Conservation (phyloP, 2,888 invertebrate genomes). For the Lamellibrachia satsuma region DNA sequence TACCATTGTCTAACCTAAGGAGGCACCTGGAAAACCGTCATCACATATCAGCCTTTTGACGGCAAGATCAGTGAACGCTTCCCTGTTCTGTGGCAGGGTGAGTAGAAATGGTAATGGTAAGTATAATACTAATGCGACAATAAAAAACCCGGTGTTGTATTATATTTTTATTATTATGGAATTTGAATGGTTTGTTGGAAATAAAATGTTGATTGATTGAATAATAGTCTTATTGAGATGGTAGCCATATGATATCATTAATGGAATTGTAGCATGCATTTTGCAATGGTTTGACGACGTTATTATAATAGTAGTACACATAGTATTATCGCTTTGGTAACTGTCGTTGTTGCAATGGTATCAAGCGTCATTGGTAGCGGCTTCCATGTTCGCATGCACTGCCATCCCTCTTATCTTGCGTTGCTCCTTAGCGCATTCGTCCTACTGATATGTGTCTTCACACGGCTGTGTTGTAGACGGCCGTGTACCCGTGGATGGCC, state of each 20-base stretch:
- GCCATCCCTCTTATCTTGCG: not conserved
- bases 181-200: no score
- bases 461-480: not conserved
- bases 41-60: not conserved
- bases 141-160: no score
- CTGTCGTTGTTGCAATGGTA: not conserved
- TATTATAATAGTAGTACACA: no score
- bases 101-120: not conserved
- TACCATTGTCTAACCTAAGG: not conserved
- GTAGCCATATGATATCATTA: no score
- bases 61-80: not conserved
- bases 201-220: no score
- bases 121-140: no score
- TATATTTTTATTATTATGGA: no score
- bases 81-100: not conserved
- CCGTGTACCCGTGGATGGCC: not conserved
- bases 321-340: no score
- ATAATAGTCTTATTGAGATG: no score
- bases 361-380: not conserved
- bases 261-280: no score
- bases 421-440: not conserved
- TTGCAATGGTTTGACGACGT: no score
- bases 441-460: not conserved
- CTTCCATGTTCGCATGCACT: not conserved
- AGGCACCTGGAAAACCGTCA: not conserved